phyloP scores from a whole-genome alignment of 2,113 vertebrate genomes.

The Myxocyprinus asiaticus region DNA sequence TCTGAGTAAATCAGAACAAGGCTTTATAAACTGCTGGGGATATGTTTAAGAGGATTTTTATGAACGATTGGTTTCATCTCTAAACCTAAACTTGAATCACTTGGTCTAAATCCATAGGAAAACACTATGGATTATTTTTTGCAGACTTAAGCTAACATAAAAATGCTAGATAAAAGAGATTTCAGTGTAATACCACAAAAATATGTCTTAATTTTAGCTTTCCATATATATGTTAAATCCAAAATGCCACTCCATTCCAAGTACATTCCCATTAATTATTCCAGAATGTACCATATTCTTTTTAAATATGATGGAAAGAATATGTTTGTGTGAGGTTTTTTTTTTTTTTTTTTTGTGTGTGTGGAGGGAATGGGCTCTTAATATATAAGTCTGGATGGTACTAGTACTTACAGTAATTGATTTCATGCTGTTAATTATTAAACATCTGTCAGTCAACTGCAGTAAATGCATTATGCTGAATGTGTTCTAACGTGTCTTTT shows the following conservation, averaged over 20 bases:
- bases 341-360: too few relatives aligned
- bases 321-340: not conserved
- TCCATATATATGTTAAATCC: not conserved
- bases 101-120: too few relatives aligned
- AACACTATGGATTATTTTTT: too few relatives aligned
- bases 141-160: too few relatives aligned
- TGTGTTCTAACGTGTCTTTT: conserved; percentile 51
- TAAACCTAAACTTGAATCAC: not conserved
- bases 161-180: not conserved
- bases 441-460: conserved; percentile 77
- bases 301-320: not conserved
- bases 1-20: too few relatives aligned
- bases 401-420: conserved; percentile 34
- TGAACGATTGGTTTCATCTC: not conserved
- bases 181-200: not conserved
- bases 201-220: not conserved
- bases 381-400: not conserved
- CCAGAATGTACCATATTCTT: not conserved
- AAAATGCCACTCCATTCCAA: not conserved
- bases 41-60: not conserved
- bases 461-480: conserved; percentile 54
- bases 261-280: not conserved
- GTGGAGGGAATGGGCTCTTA: too few relatives aligned
- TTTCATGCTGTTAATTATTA: conserved; percentile 49
- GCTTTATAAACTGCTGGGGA: too few relatives aligned